phyloP scores from a whole-genome alignment of 2,888 invertebrate genomes.

The Drosophila monieri region DNA sequence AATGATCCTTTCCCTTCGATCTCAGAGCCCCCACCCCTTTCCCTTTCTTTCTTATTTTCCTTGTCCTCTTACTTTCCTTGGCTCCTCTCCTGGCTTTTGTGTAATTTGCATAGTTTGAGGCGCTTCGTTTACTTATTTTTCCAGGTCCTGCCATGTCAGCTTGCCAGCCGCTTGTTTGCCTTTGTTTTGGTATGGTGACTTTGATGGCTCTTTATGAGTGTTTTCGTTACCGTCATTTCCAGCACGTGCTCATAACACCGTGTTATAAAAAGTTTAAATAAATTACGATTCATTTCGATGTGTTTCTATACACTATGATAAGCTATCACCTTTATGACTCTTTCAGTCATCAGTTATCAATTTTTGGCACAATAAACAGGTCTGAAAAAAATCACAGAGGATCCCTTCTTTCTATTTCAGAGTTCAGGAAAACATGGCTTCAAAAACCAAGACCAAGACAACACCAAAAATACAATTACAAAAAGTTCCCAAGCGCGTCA shows the following conservation, averaged over 20 bases:
- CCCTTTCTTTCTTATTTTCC: neutral
- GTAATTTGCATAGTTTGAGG: slow-evolving; percentile 62
- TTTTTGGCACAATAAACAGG: slow-evolving; percentile 10
- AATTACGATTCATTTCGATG: neutral
- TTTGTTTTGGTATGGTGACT: slow-evolving; percentile 51
- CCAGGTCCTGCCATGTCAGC: slow-evolving; percentile 25
- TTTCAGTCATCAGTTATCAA: slow-evolving; percentile 8
- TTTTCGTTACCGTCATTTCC: slow-evolving; percentile 35
- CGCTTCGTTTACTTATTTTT: slow-evolving; percentile 14
- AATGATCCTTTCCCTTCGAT: slow-evolving; percentile 25
- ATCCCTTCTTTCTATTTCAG: neutral
- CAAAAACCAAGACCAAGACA: slow-evolving; percentile 17
- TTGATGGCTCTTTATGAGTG: slow-evolving; percentile 67
- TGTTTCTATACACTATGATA: too few species aligned
- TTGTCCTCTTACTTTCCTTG: slow-evolving; percentile 5
- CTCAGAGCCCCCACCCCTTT: neutral
- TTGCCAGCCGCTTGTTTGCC: slow-evolving; percentile 44
- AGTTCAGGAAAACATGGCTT: slow-evolving; percentile 5
- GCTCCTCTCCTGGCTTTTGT: slow-evolving; percentile 19
- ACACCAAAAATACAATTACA: slow-evolving; percentile 59
- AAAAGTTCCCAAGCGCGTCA: slow-evolving; percentile 59
- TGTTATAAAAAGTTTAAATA: slow-evolving; percentile 14
- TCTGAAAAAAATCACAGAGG: neutral
- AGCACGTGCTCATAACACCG: slow-evolving; percentile 42
- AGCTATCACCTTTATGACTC: neutral